Percentiles rank a stretch among this genome's conserved stretches.
Conservation (phyloP, 1,140 invertebrate species). For the Drosophila nebulosa region DNA sequence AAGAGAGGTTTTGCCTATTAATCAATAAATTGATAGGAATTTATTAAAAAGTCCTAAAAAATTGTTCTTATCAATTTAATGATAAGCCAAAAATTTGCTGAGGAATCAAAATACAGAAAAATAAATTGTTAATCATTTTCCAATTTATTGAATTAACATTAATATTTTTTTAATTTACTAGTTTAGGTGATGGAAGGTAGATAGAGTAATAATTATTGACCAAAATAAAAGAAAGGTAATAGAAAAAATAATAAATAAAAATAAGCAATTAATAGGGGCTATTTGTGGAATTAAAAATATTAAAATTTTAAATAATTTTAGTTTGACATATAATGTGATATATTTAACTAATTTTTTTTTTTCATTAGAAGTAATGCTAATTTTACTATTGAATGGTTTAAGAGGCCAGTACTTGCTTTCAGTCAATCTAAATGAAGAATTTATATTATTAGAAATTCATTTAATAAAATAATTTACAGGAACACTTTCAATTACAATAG, state of each 20-base stretch:
- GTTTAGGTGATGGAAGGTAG: conserved; percentile 49
- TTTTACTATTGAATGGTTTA: conserved; percentile 82
- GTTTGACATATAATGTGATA: conserved; percentile 83
- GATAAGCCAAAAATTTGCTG: conserved; percentile 81
- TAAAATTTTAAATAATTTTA: conserved; percentile 82
- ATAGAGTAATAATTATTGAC: conserved; percentile 81
- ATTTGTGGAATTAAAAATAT: conserved; percentile 84
- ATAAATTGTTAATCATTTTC: conserved; percentile 82
- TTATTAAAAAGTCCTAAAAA: conserved; percentile 81
- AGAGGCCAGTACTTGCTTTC: conserved; percentile 84
- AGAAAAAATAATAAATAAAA: conserved; percentile 82
- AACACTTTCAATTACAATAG: conserved; percentile 85
- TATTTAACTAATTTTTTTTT: conserved; percentile 82
- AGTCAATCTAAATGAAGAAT: conserved; percentile 84
- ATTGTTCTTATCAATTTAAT: conserved; percentile 83
- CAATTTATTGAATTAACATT: conserved; percentile 57
- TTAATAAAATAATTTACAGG: conserved; percentile 82
- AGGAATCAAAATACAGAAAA: conserved; percentile 83
- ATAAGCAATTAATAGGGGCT: conserved; percentile 82
- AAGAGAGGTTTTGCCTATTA: conserved; percentile 82
- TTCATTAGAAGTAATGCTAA: conserved; percentile 83
- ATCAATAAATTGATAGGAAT: conserved; percentile 81
- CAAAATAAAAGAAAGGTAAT: conserved; percentile 82
- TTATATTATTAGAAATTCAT: conserved; percentile 82
- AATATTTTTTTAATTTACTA: too few species aligned